These are phyloP conservation scores for Vesta saturnalis DNA, from an alignment of 2,888 invertebrate genomes.

Conservation along the genomic window DNA sequence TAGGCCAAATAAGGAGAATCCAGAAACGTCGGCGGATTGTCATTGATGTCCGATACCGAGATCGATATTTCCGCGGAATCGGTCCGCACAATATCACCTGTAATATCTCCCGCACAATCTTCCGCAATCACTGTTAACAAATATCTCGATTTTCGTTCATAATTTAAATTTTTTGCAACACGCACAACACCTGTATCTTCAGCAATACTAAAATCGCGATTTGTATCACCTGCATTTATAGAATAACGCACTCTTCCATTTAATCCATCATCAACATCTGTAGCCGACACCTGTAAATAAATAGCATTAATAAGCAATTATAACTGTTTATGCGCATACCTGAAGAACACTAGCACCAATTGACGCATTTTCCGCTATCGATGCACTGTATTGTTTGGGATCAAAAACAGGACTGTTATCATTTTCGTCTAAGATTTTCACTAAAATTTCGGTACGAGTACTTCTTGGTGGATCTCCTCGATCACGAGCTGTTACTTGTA, in stretches of 20 bases:
- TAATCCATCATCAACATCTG: conserved; percentile 86
- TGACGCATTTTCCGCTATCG: conserved; percentile 92
- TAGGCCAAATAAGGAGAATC: conserved; percentile 95
- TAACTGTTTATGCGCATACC: too few relatives aligned
- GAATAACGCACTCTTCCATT: conserved; percentile 94
- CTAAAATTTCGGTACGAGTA: conserved; percentile 74
- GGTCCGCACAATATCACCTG: conserved; percentile 64
- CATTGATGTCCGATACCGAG: conserved; percentile 90
- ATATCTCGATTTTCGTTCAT: conserved; percentile 88
- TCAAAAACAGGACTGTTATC: conserved; percentile 91
- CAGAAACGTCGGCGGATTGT: conserved; percentile 91
- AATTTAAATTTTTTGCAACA: conserved; percentile 93
- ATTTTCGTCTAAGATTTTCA: conserved; percentile 86
- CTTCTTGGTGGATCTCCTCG: conserved; percentile 85
- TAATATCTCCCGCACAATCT: conserved; percentile 82
- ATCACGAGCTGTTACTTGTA: conserved; percentile 86
- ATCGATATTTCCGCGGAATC: conserved; percentile 86
- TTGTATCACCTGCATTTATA: conserved; percentile 88
- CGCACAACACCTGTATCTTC: conserved; percentile 92
- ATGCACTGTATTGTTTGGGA: conserved; percentile 89
- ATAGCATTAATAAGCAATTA: conserved; percentile 11
- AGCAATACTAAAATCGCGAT: conserved; percentile 90
- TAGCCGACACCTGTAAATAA: conserved; percentile 80
- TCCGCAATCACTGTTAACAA: conserved; percentile 86
- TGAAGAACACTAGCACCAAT: conserved; percentile 91